Conservation (phyloP, 23 tunicate genomes). For the Phallusia fumigata region DNA sequence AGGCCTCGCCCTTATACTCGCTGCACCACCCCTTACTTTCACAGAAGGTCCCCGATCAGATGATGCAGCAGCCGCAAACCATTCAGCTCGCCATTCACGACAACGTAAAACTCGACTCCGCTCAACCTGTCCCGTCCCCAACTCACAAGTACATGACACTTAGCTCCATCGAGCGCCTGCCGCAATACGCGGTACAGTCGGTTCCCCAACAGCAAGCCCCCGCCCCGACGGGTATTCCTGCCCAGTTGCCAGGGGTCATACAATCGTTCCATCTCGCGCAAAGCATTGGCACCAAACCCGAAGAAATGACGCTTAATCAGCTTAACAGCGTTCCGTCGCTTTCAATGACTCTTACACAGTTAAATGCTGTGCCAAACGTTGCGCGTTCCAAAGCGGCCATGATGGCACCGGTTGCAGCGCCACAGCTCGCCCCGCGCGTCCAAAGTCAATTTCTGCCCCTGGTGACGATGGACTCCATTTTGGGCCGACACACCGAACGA, state of each 20-base stretch:
- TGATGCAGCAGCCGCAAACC: not conserved
- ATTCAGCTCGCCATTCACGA: conserved; percentile 4
- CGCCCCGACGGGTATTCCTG: not conserved
- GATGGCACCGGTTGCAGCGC: not conserved
- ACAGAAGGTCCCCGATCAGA: not conserved
- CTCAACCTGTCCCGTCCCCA: not conserved
- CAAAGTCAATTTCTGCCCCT: conserved; percentile 57
- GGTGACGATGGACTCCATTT: conserved; percentile 61
- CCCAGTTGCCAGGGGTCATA: not conserved
- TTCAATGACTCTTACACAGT: conserved; percentile 71
- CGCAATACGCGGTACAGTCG: conserved; percentile 35
- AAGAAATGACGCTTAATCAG: conserved; percentile 51
- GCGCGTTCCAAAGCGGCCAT: conserved; percentile 16
- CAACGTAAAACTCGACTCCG: not conserved
- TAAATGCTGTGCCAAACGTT: conserved; percentile 68
- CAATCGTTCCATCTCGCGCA: not conserved
- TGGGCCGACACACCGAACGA: conserved; percentile 29
- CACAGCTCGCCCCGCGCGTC: conserved; percentile 6
- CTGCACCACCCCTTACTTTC: not conserved
- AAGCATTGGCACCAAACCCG: conserved; percentile 21
- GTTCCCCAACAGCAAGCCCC: not conserved
- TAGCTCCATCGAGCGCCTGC: not conserved
- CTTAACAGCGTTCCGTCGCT: conserved; percentile 36
- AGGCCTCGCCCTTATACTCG: not conserved
- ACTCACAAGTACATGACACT: conserved; percentile 39